These are phyloP conservation scores for Protobothrops flavoviridis DNA, from an alignment of 2,113 vertebrate species.

Conservation along the genomic window DNA sequence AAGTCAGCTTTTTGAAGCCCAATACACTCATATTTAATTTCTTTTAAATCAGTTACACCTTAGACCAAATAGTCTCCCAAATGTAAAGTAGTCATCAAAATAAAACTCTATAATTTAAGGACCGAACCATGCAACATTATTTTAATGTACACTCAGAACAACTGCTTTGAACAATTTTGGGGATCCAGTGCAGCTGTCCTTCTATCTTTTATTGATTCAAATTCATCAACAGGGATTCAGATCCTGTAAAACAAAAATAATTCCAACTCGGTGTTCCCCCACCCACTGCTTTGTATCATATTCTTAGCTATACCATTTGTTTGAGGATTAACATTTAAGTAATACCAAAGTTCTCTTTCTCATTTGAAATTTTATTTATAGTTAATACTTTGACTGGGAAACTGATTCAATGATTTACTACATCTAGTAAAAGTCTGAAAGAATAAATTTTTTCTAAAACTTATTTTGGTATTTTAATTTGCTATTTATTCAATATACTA, in stretches of 20 bases:
- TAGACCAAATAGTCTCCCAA: neutral
- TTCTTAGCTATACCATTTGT: slow-evolving; percentile 2
- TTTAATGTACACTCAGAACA: slow-evolving; percentile 39
- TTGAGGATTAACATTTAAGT: slow-evolving; percentile 13
- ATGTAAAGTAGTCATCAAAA: neutral
- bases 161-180: slow-evolving; percentile 48
- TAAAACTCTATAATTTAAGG: neutral
- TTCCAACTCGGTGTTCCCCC: neutral
- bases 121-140: neutral
- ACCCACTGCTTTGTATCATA: neutral
- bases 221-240: slow-evolving; percentile 30
- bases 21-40: neutral
- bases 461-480: neutral
- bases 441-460: neutral
- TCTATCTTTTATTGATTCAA: slow-evolving; percentile 19
- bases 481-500: neutral
- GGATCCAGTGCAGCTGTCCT: slow-evolving; percentile 55
- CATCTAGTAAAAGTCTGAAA: neutral
- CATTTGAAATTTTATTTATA: neutral
- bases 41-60: neutral
- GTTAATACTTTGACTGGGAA: neutral
- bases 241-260: neutral
- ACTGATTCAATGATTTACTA: neutral
- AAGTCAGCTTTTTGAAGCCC: neutral
- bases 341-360: slow-evolving; percentile 4